phyloP scores from a whole-genome alignment of 2,113 vertebrate species.

The Phasianus colchicus region DNA sequence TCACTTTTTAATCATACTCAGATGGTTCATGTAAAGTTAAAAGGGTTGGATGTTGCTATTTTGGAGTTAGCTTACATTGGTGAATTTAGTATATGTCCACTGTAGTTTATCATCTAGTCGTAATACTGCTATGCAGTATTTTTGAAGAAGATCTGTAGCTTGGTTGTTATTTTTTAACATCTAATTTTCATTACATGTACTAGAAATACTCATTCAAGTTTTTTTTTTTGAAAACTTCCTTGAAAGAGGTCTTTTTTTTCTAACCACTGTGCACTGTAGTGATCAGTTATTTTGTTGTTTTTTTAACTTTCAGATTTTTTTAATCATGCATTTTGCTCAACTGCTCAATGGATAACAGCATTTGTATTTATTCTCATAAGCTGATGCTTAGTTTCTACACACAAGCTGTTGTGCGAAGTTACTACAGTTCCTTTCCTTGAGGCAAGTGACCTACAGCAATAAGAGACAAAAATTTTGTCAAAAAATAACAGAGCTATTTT shows the following conservation, averaged over 20 bases:
- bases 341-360: not conserved
- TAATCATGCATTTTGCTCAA: not conserved
- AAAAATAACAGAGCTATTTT: conserved; percentile 46
- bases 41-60: not conserved
- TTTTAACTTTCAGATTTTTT: not conserved
- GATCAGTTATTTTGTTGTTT: not conserved
- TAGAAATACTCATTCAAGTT: not conserved
- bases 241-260: not conserved
- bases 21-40: not conserved
- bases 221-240: not conserved
- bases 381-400: not conserved
- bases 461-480: not conserved
- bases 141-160: not conserved
- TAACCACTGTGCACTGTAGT: not conserved
- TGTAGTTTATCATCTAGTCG: not conserved
- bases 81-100: not conserved
- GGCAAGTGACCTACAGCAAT: not conserved
- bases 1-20: not conserved
- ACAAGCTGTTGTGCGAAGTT: not conserved
- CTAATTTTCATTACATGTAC: not conserved
- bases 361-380: not conserved
- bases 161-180: not conserved
- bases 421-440: not conserved
- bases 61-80: not conserved
- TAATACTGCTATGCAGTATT: not conserved